Percentiles rank a stretch among this genome's conserved stretches.
These are phyloP conservation scores for Drosophila tropicalis DNA, from an alignment of 1,140 invertebrate species.

Conservation along the genomic window DNA sequence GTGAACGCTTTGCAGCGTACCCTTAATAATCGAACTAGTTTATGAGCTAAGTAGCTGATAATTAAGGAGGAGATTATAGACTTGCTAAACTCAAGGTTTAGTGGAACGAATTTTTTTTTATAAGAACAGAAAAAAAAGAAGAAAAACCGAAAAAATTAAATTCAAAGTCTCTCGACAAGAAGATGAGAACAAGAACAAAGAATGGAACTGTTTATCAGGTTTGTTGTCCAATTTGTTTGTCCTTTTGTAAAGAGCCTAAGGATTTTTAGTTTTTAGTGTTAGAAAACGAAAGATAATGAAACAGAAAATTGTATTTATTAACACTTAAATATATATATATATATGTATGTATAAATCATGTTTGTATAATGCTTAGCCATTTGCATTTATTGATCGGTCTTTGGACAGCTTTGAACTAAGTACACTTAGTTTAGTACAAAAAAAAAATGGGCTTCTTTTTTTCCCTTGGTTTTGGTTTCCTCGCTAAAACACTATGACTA, in stretches of 20 bases:
- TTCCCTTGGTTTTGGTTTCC: slow-evolving; percentile 15
- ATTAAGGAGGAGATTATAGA: slow-evolving; percentile 61
- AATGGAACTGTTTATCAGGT: slow-evolving; percentile 6
- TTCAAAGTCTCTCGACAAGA: slow-evolving; percentile 5
- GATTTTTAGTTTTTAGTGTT: slow-evolving; percentile 36
- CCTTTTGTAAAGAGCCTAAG: slow-evolving; percentile 42
- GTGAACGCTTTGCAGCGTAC: slow-evolving; percentile 72
- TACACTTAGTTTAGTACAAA: slow-evolving; percentile 57
- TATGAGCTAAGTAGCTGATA: slow-evolving; percentile 41
- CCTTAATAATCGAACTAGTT: slow-evolving; percentile 74
- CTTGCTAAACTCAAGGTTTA: slow-evolving; percentile 74
- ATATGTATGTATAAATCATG: slow-evolving; percentile 4
- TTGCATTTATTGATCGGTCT: slow-evolving; percentile 60
- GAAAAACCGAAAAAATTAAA: slow-evolving; percentile 26
- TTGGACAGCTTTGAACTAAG: slow-evolving; percentile 59
- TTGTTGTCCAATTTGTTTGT: slow-evolving; percentile 39
- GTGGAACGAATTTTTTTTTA: slow-evolving; percentile 56
- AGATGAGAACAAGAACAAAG: background rate
- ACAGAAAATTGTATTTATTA: slow-evolving; percentile 71
- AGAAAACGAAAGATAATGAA: slow-evolving; percentile 10
- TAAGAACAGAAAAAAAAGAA: background rate
- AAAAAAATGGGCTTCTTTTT: background rate
- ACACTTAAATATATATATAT: slow-evolving; percentile 64
- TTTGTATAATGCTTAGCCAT: slow-evolving; percentile 51
- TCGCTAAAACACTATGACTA: slow-evolving; percentile 65